phyloP scores from a whole-genome alignment of 1,140 invertebrate species.

The Ceratoteleas bidentatus region DNA sequence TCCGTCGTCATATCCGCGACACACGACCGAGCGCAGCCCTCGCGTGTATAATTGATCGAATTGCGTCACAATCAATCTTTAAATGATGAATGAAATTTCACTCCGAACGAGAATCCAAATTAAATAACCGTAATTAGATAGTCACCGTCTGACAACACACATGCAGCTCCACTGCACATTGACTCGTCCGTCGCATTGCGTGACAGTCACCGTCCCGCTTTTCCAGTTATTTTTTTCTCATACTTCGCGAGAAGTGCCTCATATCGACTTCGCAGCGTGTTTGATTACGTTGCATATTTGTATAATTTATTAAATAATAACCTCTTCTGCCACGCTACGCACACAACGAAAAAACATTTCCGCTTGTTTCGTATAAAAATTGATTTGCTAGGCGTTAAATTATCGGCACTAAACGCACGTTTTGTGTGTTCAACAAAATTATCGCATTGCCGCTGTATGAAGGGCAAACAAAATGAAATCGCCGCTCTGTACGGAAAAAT shows the following conservation, averaged over 20 bases:
- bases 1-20: constrained; percentile 20
- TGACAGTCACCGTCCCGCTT: constrained; percentile 28
- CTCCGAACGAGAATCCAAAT: constrained; percentile 42
- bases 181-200: constrained; percentile 32
- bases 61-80: constrained; percentile 39
- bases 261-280: constrained; percentile 5
- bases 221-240: constrained; percentile 19
- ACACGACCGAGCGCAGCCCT: neutral
- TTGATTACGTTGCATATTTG: constrained; percentile 24
- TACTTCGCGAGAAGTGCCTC: constrained; percentile 8
- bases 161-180: constrained; percentile 50
- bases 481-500: neutral
- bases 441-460: neutral
- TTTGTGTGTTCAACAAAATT: neutral
- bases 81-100: constrained; percentile 57
- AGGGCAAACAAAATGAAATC: neutral
- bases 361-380: neutral
- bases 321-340: neutral
- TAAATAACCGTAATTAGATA: constrained; percentile 62
- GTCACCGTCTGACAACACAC: constrained; percentile 53
- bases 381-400: neutral
- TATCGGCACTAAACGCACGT: neutral
- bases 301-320: constrained; percentile 38
- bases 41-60: constrained; percentile 37
- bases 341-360: neutral